Evolutionary conservation across 2,888 invertebrate species (phyloP).

Genomic region (Sesia apiformis): DNA sequence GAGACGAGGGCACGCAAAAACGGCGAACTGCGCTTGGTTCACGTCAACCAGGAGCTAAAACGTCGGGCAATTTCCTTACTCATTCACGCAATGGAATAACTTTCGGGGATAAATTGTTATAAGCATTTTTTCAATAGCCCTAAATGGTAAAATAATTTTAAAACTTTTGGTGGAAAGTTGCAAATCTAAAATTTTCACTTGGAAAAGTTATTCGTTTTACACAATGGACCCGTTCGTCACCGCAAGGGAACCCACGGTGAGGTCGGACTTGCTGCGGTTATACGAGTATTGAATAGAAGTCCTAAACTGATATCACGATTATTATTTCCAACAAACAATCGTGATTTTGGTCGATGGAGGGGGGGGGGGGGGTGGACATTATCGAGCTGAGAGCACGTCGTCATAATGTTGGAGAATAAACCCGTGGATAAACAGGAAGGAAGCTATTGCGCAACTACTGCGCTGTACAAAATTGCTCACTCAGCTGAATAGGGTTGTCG

Average conservation of each 20-base stretch:
- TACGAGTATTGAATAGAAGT: not conserved
- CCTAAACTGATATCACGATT: not conserved
- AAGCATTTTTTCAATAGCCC: not conserved
- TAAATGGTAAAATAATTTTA: too few relatives aligned
- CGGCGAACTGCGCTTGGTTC: conserved; percentile 9
- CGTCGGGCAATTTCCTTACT: not conserved
- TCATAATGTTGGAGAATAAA: conserved; percentile 17
- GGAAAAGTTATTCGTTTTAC: too few relatives aligned
- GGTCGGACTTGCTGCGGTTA: not conserved
- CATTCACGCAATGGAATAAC: not conserved
- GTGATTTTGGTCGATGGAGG: conserved; percentile 19
- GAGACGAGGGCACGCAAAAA: conserved; percentile 12
- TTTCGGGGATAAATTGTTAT: not conserved
- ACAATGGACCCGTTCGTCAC: too few relatives aligned
- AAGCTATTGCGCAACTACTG: conserved; percentile 18
- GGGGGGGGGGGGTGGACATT: too few relatives aligned
- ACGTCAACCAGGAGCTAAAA: conserved; percentile 5
- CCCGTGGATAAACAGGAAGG: conserved; percentile 21
- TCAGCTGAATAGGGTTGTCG: conserved; percentile 19
- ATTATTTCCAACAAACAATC: not conserved
- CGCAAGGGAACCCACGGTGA: too few relatives aligned
- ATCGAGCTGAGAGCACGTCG: conserved; percentile 16
- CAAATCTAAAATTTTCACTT: too few relatives aligned
- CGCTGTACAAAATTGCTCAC: conserved; percentile 22
- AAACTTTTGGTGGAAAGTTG: too few relatives aligned